phyloP scores from a whole-genome alignment of 1,140 invertebrate genomes.

The Drosophila subobscura region DNA sequence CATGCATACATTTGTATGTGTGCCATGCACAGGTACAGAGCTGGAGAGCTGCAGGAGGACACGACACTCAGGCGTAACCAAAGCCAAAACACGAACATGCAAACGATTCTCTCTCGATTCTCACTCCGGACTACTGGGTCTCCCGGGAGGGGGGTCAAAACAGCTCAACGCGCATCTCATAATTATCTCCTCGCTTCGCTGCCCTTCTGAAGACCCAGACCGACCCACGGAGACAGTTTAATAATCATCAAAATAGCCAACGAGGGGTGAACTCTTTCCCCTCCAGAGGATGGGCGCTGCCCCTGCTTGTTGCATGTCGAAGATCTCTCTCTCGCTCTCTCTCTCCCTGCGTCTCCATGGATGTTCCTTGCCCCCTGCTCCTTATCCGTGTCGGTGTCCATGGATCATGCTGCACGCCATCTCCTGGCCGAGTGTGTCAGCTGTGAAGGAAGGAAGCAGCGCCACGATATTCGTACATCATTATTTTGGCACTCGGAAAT shows the following conservation, averaged over 20 bases:
- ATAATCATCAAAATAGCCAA: slow-evolving; percentile 69
- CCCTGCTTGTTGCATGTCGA: slow-evolving; percentile 59
- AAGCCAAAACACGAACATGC: too few species aligned
- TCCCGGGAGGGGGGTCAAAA: slow-evolving; percentile 27
- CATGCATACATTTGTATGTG: slow-evolving; percentile 18
- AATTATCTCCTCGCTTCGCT: slow-evolving; percentile 81
- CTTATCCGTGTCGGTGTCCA: slow-evolving; percentile 10
- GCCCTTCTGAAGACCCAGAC: slow-evolving; percentile 65
- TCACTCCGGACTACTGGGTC: not conserved
- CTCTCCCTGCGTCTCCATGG: slow-evolving; percentile 27
- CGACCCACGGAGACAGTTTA: slow-evolving; percentile 73
- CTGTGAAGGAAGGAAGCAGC: not conserved
- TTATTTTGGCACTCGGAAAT: too few species aligned
- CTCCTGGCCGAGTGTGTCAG: slow-evolving; percentile 18
- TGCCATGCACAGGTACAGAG: too few species aligned
- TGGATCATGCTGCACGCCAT: slow-evolving; percentile 50
- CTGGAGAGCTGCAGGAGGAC: not conserved
- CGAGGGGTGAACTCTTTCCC: not conserved
- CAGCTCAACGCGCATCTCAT: slow-evolving; percentile 81
- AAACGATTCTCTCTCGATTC: slow-evolving; percentile 9
- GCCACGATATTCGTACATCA: too few species aligned
- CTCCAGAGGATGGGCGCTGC: not conserved
- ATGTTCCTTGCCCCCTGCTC: not conserved
- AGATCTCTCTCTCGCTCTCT: too few species aligned
- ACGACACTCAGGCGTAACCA: too few species aligned